Evolutionary conservation across 92 coral and sea anemone species (phyloP), one percentile per base, ranked within the genome.

Genomic region (Pocillopora grandis): DNA sequence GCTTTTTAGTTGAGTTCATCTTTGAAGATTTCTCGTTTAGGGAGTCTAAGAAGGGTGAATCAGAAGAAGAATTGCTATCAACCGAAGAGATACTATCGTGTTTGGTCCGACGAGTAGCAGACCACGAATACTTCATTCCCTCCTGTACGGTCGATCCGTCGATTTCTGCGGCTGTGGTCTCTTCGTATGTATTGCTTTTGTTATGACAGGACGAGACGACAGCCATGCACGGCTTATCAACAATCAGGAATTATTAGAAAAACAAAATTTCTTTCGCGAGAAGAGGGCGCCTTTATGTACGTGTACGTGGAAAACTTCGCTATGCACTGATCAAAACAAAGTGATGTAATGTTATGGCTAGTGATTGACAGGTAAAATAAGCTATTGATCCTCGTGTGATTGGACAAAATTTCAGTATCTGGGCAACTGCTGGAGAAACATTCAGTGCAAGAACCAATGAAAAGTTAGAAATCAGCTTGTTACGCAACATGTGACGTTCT

Each of bases 51-150:
- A 94, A 71, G 2, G 96, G 98, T 10, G 94, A 89, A 78, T 96
- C 98, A 72, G 88, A 84, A 14, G 98, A 96, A 12, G 96, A 96
- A 79, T 77, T 90, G 78, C 98, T 96, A 61, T 96, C 98, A 62
- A 96, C 98, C 56, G 98, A 94, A 20, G 98, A 96, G 76, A 96
- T 90, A 70, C 98, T 94, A 84, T 96, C 98, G 89, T 95, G 98
- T 77, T 96, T 96, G 14, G 90, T 91, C 79, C 98, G 88, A 71
- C 98, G 89, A 27, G 88, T 75, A 20, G 96, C 87, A 66, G 85
- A 88, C 96, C 96, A 92, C 83, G 91, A 83, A 72, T 88, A 86
- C 85, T 89, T 87, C 71, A 79, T 84, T 62, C 69, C 85, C 59
- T 70, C 69, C 52, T 57, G 36, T 58, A 58, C 58, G 14, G 86